Base-by-base conservation (phyloP, 2,888 invertebrate genomes). In the Sepiola atlantica region DNA sequence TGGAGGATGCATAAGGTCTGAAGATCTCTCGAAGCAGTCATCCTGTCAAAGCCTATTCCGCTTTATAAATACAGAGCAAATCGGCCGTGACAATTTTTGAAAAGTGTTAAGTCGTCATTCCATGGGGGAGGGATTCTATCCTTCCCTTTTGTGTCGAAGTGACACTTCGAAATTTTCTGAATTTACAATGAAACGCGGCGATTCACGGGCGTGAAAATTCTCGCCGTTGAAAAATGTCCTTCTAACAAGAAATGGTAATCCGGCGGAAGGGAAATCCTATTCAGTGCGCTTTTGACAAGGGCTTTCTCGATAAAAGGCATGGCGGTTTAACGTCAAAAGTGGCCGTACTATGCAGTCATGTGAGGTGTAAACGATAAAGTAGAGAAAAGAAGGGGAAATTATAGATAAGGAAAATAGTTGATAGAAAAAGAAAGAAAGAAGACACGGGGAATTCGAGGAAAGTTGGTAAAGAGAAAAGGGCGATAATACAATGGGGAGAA, bases 41-140 rank as follows among this genome's bases (percentile, higher is more conserved):
- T 77, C 77, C 32, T 77, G 77, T 77, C 77, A 77, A 77, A 77
- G 77, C 77, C 77, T n/a, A 77, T 77, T 77, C 77, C n/a, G 77
- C 77, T n/a, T 14, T 16, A 16, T 77, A 77, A n/a, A 16, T 77
- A 14, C 77, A n/a, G 4, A 77, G 1, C 32, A n/a, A 77, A 77
- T 77, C 77, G n/a, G 77, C 77, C 77, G 77, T 77, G 77, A 32
- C 10, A 77, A 77, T 77, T 77, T 77, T 77, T 32, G n/a, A n/a
- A 77, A 77, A 77, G 77, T 77, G 77, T 77, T n/a, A 77, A 77
- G 77, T n/a, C n/a, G n/a, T n/a, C n/a, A 16, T 77, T 77, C 77
- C n/a, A 77, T 77, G n/a, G n/a, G n/a, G 18, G 32, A 77, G 45
- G n/a, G n/a, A n/a, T 77, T 77, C 77, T 77, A 77, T 14, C 77